Percentiles rank a stretch among this genome's conserved stretches.
phyloP scores from a whole-genome alignment of 1,140 invertebrate species.

The Drosophila mayri region DNA sequence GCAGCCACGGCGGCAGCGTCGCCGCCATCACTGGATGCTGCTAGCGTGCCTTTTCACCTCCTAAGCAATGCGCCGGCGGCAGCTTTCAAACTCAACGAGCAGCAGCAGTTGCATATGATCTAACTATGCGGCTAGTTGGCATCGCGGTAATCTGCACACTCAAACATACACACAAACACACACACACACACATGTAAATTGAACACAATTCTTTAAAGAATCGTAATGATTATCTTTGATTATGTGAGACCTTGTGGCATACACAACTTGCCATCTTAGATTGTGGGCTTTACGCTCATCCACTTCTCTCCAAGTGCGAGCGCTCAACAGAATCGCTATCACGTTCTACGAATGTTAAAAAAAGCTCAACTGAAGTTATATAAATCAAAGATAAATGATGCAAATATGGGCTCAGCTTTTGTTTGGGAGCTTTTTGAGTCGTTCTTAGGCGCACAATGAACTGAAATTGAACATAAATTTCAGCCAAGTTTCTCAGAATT shows the following conservation, averaged over 20 bases:
- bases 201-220: constrained; percentile 2
- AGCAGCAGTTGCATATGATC: constrained; percentile 74
- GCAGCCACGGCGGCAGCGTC: constrained; percentile 31
- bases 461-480: background rate
- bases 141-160: background rate
- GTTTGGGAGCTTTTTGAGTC: constrained; percentile 1
- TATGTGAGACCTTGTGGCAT: background rate
- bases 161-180: background rate
- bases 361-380: background rate
- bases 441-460: background rate
- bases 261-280: background rate
- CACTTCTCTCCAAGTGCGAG: background rate
- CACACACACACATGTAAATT: constrained; percentile 8
- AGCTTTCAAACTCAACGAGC: constrained; percentile 63
- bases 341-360: background rate
- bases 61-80: constrained; percentile 85
- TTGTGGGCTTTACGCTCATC: background rate
- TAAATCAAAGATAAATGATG: background rate
- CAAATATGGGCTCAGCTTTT: background rate
- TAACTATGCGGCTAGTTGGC: constrained; percentile 39
- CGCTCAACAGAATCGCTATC: background rate
- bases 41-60: constrained; percentile 91
- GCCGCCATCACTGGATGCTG: constrained; percentile 65
- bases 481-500: constrained; percentile 1
- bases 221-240: background rate